Percentiles rank a stretch among this genome's conserved stretches.
Conservation (phyloP, 23 tunicate species). For the Diplosoma virens region DNA sequence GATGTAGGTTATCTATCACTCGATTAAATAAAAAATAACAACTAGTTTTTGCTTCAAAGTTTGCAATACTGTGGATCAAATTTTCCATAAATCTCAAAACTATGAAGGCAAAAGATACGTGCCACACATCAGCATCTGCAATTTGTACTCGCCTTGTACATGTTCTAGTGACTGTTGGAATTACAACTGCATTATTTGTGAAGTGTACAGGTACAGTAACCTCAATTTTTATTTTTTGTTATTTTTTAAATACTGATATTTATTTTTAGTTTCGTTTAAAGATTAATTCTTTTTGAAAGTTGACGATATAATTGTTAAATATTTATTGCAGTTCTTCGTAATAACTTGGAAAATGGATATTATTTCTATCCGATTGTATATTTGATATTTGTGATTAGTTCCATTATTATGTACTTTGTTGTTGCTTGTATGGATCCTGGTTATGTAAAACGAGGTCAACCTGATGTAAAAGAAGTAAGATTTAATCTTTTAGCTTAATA, state of each 20-base stretch:
- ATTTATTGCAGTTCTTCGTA: constrained; percentile 42
- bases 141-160: constrained; percentile 38
- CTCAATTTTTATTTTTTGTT: background rate
- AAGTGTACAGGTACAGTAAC: constrained; percentile 28
- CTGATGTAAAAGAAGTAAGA: constrained; percentile 73
- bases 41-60: no score
- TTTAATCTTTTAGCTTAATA: background rate
- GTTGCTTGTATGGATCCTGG: constrained; percentile 96
- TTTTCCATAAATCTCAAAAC: no score
- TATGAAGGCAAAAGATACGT: no score
- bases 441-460: constrained; percentile 60
- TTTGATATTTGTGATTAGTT: constrained; percentile 31
- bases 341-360: constrained; percentile 23
- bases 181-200: constrained; percentile 1
- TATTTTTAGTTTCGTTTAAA: background rate
- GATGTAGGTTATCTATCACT: no score
- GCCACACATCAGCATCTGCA: background rate
- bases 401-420: constrained; percentile 61
- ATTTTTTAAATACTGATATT: background rate
- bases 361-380: constrained; percentile 37
- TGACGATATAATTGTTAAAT: background rate
- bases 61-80: no score
- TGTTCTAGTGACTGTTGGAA: constrained; percentile 37
- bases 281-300: background rate
- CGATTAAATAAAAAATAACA: no score